Base-by-base conservation (phyloP, 2,113 vertebrate genomes). In the Paracanthobrama guichenoti region DNA sequence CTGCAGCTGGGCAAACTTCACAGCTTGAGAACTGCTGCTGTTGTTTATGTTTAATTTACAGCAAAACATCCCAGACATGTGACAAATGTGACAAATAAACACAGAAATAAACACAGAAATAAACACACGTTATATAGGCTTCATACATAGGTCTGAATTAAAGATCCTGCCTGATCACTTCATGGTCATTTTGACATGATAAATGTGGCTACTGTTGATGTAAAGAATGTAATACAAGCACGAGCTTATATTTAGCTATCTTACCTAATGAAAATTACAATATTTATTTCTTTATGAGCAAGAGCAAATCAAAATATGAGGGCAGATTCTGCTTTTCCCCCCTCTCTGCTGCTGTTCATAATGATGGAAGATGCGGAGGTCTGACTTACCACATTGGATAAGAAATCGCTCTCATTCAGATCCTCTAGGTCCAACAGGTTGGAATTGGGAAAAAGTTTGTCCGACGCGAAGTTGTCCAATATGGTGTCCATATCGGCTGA, bases 341-440 rank as follows among this genome's bases (percentile, higher is more conserved):
- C 2, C 24, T 50, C 14, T 46, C 78, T 80, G 24, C n/a, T 5
- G 28, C 20, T 74, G 22, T 16, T 46, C 8, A 12, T 73, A 59
- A 48, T 64, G 10, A 64, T 55, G 20, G 3, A 71, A 77, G 35
- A 84, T 50, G 64, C 12, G 10, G 7, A 35, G 50, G 4, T 46
- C 81, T 26, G 62, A 85, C 94, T 90, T 94, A 96, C 96, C 94
- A 95, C 94, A 93, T 94, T 96, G 91, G 90, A 94, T 90, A 96
- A 94, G 87, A 96, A 96, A 91, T 96, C 96, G 66, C 93, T 93
- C 89, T 96, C 96, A 90, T 94, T 96, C 90, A 96, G 93, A 73
- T 96, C 96, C 85, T 95, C 94, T 85, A 96, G 90, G 90, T 96
- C 95, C 93, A 96, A 92, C 89, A 96, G 96, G 88, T 95, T 93